Conservation (phyloP, 1,140 invertebrate species). For the Trichogramma pretiosum region DNA sequence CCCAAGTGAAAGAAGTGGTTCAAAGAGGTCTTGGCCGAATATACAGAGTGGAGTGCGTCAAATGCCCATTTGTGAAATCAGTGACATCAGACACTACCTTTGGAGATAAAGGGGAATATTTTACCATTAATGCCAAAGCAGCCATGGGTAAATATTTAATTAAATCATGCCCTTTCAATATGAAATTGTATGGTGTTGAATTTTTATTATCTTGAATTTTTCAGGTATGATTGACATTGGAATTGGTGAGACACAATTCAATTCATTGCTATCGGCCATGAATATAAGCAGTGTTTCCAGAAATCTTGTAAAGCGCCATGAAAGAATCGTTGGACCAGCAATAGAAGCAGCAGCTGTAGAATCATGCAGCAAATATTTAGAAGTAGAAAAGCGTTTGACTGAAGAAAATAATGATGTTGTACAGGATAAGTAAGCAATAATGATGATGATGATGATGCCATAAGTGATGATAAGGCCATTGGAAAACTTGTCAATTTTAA, state of each 20-base stretch:
- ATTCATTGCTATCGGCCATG: background rate
- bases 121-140: background rate
- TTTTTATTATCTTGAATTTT: background rate
- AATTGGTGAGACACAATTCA: background rate
- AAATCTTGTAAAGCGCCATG: background rate
- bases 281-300: background rate
- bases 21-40: background rate
- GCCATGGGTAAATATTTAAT: background rate
- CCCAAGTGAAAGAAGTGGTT: too few relatives aligned
- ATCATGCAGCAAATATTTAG: background rate
- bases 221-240: background rate
- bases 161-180: background rate
- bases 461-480: too few relatives aligned
- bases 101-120: background rate
- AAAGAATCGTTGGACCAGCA: background rate
- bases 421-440: background rate
- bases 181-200: background rate
- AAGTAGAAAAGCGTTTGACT: background rate
- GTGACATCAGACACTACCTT: background rate
- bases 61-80: background rate
- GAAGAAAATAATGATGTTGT: background rate
- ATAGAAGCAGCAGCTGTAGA: background rate
- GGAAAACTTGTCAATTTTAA: background rate
- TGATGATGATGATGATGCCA: too few relatives aligned
- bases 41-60: background rate